A percentile compares a stretch with the other conserved stretches of the same genome.
Evolutionary conservation across 2,888 invertebrate genomes (phyloP).

Genomic region (Volucella bombylans): DNA sequence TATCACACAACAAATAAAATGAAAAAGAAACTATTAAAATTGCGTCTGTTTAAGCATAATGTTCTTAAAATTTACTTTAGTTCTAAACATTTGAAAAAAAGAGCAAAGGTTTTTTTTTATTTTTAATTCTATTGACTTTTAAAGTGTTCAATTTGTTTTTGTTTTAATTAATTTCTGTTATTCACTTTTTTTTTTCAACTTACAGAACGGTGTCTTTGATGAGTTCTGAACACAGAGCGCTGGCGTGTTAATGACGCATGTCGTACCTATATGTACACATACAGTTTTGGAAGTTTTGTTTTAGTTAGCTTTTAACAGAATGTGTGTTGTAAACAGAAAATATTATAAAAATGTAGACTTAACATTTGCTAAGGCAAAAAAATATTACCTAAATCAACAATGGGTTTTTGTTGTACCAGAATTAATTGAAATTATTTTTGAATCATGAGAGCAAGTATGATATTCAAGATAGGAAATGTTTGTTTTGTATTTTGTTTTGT

Average conservation of each 20-base stretch:
- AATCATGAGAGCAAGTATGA: no score
- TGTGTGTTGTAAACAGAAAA: background rate
- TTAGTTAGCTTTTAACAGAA: conserved; percentile 5
- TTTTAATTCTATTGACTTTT: conserved; percentile 2
- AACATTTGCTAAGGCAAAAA: no score
- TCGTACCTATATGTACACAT: conserved; percentile 84
- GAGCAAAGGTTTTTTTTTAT: conserved; percentile 12
- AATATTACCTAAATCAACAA: no score
- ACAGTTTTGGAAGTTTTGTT: conserved; percentile 35
- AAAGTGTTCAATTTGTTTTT: conserved; percentile 3
- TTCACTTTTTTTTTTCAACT: conserved; percentile 80
- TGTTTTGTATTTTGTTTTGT: no score
- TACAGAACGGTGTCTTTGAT: conserved; percentile 88
- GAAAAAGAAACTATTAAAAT: conserved; percentile 21
- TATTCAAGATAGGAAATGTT: no score
- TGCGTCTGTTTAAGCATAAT: conserved; percentile 7
- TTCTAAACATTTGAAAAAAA: conserved; percentile 26
- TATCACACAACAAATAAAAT: conserved; percentile 27
- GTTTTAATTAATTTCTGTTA: conserved; percentile 29
- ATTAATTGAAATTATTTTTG: no score
- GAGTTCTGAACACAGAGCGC: conserved; percentile 86
- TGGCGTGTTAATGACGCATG: conserved; percentile 89
- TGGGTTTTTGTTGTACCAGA: no score
- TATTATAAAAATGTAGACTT: background rate
- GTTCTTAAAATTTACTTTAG: background rate